Evolutionary conservation across 1,140 invertebrate genomes (phyloP), one percentile per base, ranked within the genome.

Genomic region (Drosophila busckii): DNA sequence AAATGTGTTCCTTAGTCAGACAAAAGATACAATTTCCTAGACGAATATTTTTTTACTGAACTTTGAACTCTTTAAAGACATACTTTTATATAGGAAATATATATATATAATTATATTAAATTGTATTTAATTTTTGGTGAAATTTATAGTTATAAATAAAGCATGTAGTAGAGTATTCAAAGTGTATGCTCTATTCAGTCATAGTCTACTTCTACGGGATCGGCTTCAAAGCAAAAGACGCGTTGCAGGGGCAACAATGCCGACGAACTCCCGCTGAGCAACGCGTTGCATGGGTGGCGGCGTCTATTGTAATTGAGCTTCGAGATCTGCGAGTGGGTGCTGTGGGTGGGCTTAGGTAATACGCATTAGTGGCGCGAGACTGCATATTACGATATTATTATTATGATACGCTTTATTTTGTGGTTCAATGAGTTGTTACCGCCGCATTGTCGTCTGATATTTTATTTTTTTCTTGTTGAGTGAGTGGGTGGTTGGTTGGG

Each of bases 381-480:
- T 78, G 80, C 80, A 84, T 84, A 84, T 80, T 75, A 75, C 73
- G 67, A 80, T 78, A 70, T 80, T 70, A 80, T 84, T 84, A 84
- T 84, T 70, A 84, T 84, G 78, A 84, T 84, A 84, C 62, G 78
- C 78, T 84, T 82, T 84, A 84, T 84, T 84, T 78, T 73, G 80
- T 84, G 80, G 80, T 84, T 84, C 80, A 84, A 78, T 84, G 80
- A 67, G 68, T 56, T 29, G 70, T 42, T 28, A 50, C 12, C 56
- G 49, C 56, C 48, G 10, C 13, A 19, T 32, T 48, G 22, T 41
- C 32, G 19, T 26, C 22, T 2, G n/a, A n/a, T n/a, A n/a, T n/a
- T n/a, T n/a, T n/a, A n/a, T n/a, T n/a, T n/a, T n/a, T n/a, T n/a
- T n/a, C n/a, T n/a, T n/a, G n/a, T n/a, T n/a, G n/a, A n/a, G n/a